These are phyloP conservation scores for Drosophila oshimai DNA, from an alignment of 1,140 invertebrate genomes.

Conservation along the genomic window DNA sequence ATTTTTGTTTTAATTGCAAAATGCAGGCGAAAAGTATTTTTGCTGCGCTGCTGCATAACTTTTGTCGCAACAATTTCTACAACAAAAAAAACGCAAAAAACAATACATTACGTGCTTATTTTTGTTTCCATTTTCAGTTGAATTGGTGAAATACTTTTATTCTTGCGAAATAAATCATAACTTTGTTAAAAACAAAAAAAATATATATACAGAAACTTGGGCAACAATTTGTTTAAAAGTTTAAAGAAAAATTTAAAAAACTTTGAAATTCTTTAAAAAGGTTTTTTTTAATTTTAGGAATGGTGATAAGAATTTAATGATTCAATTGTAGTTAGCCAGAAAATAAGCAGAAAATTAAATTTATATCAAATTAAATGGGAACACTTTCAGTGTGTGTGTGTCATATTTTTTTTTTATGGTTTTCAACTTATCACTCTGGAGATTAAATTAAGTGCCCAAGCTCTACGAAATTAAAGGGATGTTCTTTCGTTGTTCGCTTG, in stretches of 20 bases:
- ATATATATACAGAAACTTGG: no score
- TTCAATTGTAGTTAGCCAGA: no score
- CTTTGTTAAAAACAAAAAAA: no score
- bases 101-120: not conserved
- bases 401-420: not conserved
- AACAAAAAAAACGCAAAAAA: not conserved
- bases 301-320: no score
- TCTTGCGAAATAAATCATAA: no score
- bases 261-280: no score
- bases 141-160: no score
- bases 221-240: no score
- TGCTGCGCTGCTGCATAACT: slow-evolving; percentile 16
- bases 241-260: no score
- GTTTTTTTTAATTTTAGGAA: no score
- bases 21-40: slow-evolving; percentile 9
- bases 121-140: no score
- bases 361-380: not conserved
- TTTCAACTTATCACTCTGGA: not conserved
- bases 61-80: slow-evolving; percentile 12
- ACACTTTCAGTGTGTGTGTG: not conserved
- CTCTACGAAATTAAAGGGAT: not conserved
- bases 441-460: not conserved
- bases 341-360: no score
- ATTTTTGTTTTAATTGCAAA: slow-evolving; percentile 36
- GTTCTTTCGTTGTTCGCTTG: not conserved